Percentiles rank a stretch among this genome's conserved stretches.
phyloP scores from a whole-genome alignment of 2,113 vertebrate species.

The Muntiacus reevesi region DNA sequence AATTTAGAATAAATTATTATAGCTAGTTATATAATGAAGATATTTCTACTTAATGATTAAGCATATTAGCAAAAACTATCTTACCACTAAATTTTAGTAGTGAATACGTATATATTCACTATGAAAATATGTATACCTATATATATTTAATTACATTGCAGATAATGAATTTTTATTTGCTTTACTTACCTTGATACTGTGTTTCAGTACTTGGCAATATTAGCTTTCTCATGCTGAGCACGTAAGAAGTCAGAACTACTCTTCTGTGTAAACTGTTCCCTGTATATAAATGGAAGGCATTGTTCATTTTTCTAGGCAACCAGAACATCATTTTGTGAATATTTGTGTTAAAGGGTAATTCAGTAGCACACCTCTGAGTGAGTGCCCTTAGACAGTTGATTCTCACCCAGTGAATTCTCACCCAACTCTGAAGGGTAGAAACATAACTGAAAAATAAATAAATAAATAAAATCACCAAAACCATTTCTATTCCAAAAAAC shows the following conservation, averaged over 20 bases:
- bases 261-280: not conserved
- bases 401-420: conserved; percentile 24
- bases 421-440: not conserved
- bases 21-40: not conserved
- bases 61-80: not conserved
- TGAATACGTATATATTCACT: not conserved
- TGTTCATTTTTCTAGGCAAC: conserved; percentile 26
- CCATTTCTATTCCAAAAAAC: not conserved
- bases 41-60: not conserved
- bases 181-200: not conserved
- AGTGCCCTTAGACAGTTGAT: not conserved
- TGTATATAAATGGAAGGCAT: not conserved
- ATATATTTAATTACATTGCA: not conserved
- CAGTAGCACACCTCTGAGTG: not conserved
- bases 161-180: not conserved
- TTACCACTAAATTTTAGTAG: not conserved
- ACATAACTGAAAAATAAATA: not conserved
- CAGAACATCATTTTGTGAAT: not conserved
- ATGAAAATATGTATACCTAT: not conserved
- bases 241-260: not conserved
- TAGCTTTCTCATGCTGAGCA: not conserved
- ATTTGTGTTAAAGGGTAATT: conserved; percentile 30
- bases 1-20: not conserved
- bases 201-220: not conserved
- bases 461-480: not conserved